These are phyloP conservation scores for Anthonomus grandis DNA, from an alignment of 1,140 invertebrate species.

Conservation along the genomic window DNA sequence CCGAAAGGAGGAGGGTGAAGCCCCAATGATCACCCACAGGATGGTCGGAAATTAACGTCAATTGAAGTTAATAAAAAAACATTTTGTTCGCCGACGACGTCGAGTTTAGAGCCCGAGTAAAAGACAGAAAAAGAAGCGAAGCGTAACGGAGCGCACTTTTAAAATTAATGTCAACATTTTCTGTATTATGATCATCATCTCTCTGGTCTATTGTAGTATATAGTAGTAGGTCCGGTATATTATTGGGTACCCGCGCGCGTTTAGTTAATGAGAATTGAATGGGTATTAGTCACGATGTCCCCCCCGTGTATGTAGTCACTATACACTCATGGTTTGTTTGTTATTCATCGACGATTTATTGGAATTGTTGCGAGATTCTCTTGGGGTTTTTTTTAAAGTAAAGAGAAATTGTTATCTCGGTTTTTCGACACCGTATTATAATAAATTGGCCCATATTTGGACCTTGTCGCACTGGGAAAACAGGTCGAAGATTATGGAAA, in stretches of 20 bases:
- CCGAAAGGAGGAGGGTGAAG: constrained; percentile 6
- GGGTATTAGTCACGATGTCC: constrained; percentile 19
- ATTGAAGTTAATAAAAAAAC: constrained; percentile 38
- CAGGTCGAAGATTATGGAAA: no score
- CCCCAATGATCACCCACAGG: constrained; percentile 34
- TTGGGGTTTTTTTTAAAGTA: no score
- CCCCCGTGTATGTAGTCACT: constrained; percentile 16
- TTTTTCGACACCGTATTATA: no score
- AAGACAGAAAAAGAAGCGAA: background rate
- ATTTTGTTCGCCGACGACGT: background rate
- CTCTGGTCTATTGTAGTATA: constrained; percentile 2
- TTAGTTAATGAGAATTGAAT: constrained; percentile 5
- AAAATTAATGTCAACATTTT: background rate
- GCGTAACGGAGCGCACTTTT: background rate
- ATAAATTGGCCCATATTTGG: no score
- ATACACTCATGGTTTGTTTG: no score
- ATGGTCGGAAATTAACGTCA: constrained; percentile 47
- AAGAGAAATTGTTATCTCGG: no score
- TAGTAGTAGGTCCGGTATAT: background rate
- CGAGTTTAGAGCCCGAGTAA: background rate
- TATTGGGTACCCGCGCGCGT: constrained; percentile 1
- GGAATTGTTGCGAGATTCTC: background rate
- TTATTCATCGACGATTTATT: constrained; percentile 10
- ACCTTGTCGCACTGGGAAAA: no score
- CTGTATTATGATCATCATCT: background rate